Base-by-base conservation (phyloP, 2,113 vertebrate genomes). In the Lipophrys pholis region DNA sequence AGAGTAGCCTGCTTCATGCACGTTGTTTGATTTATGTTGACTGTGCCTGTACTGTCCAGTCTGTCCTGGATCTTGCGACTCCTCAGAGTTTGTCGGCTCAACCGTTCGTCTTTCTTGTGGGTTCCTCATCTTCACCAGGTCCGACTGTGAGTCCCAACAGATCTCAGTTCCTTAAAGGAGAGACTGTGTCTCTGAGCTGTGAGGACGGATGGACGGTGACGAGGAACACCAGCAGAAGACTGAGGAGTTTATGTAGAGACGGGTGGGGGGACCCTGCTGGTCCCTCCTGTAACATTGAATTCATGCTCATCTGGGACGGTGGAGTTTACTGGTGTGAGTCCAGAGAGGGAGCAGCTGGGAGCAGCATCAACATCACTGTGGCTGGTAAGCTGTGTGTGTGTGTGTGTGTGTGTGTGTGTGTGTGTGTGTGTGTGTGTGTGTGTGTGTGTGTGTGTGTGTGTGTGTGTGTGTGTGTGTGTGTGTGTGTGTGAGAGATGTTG, bases 311-410 rank as follows among this genome's bases (percentile, higher is more conserved):
- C 21, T 30, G 21, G 21, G 21, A 30, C 21, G 4, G 21, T 30
- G 55, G 55, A 68, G 63, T 60, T 30, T 75, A 78, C 66, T 78
- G 75, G 75, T 78, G 75, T 53, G 67, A 78, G 59, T 70, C 67
- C 59, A 59, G 15, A 30, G 52, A 77, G 57, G 58, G 49, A 36
- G 52, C 11, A n/a, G 45, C 68, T 21, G 69, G 62, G 36, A 50
- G 43, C 36, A 17, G 1, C 52, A 11, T 82, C 64, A 64, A 5
- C 63, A 30, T 82, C 64, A 78, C n/a, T 14, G 49, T 82, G 36
- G 35, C 16, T 42, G 52, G 70, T 73, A 41, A 73, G 50, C 16
- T 67, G 8, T 43, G 40, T 40, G 52, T 55, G 51, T 52, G 21
- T 30, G 21, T 30, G 21, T 30, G 21, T 30, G 21, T 30, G 21